Percentiles rank a stretch among this genome's conserved stretches.
Evolutionary conservation across 2,113 vertebrate genomes (phyloP).

Genomic region (Alaudala cheleensis): DNA sequence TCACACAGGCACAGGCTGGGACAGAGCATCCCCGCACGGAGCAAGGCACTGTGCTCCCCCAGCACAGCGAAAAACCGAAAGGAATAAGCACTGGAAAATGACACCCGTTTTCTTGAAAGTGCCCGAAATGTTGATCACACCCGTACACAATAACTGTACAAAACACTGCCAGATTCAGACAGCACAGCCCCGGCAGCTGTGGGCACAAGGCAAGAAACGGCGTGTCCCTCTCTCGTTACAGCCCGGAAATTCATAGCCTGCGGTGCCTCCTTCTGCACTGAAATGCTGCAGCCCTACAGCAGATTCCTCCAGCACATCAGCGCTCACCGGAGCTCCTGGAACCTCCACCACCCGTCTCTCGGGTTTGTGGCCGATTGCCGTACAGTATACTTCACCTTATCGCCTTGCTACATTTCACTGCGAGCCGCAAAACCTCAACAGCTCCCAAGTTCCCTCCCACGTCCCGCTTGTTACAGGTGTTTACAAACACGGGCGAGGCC

Average conservation of each 20-base stretch:
- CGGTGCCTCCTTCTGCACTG: accelerated
- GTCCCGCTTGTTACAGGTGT: accelerated
- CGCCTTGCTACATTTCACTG: accelerated
- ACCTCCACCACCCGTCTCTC: accelerated
- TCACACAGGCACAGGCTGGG: accelerated
- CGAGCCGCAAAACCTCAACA: accelerated
- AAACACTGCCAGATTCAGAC: not conserved
- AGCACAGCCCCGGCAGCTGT: not conserved
- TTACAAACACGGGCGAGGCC: not conserved
- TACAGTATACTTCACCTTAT: accelerated
- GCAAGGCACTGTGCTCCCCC: not conserved
- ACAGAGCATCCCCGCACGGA: not conserved
- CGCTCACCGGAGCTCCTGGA: accelerated
- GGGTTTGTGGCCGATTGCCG: accelerated
- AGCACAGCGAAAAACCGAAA: not conserved
- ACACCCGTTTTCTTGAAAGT: accelerated
- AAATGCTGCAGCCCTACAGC: not conserved
- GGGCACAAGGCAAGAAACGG: not conserved
- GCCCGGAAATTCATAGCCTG: accelerated
- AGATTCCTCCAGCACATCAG: not conserved
- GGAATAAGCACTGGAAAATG: not conserved
- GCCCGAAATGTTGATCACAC: accelerated
- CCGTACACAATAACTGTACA: accelerated
- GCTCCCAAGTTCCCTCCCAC: accelerated
- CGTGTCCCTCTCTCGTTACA: not conserved